Evolutionary conservation across 2,888 invertebrate genomes (phyloP), one percentile per base, ranked within the genome.

Genomic region (Formica aserva): DNA sequence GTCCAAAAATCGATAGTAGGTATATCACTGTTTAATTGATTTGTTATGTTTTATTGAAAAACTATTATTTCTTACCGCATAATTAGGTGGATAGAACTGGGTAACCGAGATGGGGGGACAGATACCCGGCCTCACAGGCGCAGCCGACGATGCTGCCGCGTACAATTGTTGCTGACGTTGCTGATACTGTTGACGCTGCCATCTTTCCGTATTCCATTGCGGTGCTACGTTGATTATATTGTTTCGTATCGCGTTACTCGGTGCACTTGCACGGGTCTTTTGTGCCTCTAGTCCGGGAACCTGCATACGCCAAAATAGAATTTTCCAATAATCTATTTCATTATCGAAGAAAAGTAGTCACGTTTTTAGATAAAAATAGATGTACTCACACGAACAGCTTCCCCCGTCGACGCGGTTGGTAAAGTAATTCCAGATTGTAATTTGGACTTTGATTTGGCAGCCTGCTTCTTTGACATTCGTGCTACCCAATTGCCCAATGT

Each of bases 401-500:
- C 82, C 13, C 86, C 86, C 15, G 69, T 63, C 13, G 87, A 3
- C 13, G 57, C 52, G 18, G 65, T 32, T 1, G 86, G 38, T 32
- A 52, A 22, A 0, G 32, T 69, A 57, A 65, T 82, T 22, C 29
- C 55, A 15, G 74, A 62, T 71, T 76, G 88, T 22, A 75, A 52
- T 38, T 87, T 90, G 2, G 85, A 71, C 63, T 85, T 89, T 2
- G 80, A 65, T 32, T 84, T 84, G 22, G 63, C 63, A 65, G 69
- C 13, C 57, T 86, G 88, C 18, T 86, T 84, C 13, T 90, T 91
- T 13, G 91, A 89, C 80, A 94, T 87, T 63, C 87, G 88, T 2
- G 92, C 90, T 3, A 91, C 90, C 94, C 94, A 94, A 69, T 90
- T 92, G 18, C 92, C 92, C n/a, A 94, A 83, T 0, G 91, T 92